A percentile compares a stretch with the other conserved stretches of the same genome.
phyloP scores from a whole-genome alignment of 2,888 invertebrate genomes.

The Scaptomyza tumidula region DNA sequence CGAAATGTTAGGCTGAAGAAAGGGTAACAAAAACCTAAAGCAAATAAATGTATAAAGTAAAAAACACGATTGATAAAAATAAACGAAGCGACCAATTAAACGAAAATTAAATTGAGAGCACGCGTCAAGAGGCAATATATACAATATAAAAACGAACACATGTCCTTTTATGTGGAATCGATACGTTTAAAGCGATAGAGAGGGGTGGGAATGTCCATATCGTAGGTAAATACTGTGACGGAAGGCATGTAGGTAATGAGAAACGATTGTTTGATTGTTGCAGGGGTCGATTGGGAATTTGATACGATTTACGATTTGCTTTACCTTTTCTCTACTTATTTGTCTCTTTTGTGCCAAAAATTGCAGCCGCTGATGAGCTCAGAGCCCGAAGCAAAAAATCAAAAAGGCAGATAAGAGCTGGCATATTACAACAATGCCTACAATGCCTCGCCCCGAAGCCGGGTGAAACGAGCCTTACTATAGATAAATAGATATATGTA shows the following conservation, averaged over 20 bases:
- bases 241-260: constrained; percentile 18
- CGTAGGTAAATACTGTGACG: constrained; percentile 10
- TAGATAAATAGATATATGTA: background rate
- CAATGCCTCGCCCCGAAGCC: constrained; percentile 33
- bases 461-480: constrained; percentile 51
- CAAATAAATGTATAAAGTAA: constrained; percentile 19
- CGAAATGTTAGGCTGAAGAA: constrained; percentile 24
- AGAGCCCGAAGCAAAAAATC: constrained; percentile 57
- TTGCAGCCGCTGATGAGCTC: constrained; percentile 65
- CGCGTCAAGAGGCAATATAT: constrained; percentile 41
- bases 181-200: constrained; percentile 30
- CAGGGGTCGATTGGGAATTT: constrained; percentile 34
- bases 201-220: background rate
- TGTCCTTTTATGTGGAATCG: constrained; percentile 65
- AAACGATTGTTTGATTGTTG: constrained; percentile 12
- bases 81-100: constrained; percentile 54
- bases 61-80: constrained; percentile 23
- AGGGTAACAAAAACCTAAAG: constrained; percentile 39
- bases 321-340: constrained; percentile 2
- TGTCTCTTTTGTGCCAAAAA: constrained; percentile 24
- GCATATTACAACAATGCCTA: constrained; percentile 44
- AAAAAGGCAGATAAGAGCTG: constrained; percentile 59
- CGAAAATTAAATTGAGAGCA: constrained; percentile 62
- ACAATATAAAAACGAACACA: constrained; percentile 16
- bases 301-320: constrained; percentile 52